phyloP scores from a whole-genome alignment of 2,113 vertebrate species.

The Ranitomeya imitator region DNA sequence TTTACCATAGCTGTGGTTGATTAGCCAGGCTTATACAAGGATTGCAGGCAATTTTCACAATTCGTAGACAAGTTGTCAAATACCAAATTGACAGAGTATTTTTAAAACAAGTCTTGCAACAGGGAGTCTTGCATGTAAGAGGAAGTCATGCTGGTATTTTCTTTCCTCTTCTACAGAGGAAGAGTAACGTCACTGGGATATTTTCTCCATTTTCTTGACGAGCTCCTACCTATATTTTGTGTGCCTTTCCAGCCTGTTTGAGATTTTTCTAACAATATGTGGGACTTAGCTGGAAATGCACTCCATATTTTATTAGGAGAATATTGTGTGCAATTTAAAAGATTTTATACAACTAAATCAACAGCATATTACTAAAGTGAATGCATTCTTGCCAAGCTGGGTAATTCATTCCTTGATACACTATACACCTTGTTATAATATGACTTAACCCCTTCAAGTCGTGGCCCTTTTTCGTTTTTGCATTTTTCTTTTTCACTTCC shows the following conservation, averaged over 20 bases:
- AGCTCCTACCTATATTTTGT: conserved; percentile 9
- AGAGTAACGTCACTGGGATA: conserved; percentile 53
- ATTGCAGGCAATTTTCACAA: conserved; percentile 64
- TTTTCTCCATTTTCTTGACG: conserved; percentile 37
- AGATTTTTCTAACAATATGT: neutral
- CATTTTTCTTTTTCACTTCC: too few relatives aligned
- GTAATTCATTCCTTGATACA: neutral
- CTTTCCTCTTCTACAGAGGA: conserved; percentile 44
- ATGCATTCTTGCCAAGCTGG: neutral
- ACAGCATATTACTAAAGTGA: neutral
- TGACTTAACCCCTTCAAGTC: neutral
- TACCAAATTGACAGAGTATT: conserved; percentile 66
- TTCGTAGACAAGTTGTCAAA: conserved; percentile 65
- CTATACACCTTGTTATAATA: neutral
- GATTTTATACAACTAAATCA: neutral
- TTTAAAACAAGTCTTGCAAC: conserved; percentile 62
- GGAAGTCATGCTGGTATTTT: conserved; percentile 59
- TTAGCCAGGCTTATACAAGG: conserved; percentile 65
- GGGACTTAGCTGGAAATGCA: neutral
- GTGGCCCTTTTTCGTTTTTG: too few relatives aligned
- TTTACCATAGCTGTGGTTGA: conserved; percentile 63
- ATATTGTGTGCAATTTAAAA: neutral
- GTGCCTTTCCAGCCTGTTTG: conserved; percentile 5
- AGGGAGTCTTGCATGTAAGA: conserved; percentile 51
- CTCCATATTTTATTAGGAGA: neutral